phyloP scores from a whole-genome alignment of 2,888 invertebrate species.

The Oligia latruncula region DNA sequence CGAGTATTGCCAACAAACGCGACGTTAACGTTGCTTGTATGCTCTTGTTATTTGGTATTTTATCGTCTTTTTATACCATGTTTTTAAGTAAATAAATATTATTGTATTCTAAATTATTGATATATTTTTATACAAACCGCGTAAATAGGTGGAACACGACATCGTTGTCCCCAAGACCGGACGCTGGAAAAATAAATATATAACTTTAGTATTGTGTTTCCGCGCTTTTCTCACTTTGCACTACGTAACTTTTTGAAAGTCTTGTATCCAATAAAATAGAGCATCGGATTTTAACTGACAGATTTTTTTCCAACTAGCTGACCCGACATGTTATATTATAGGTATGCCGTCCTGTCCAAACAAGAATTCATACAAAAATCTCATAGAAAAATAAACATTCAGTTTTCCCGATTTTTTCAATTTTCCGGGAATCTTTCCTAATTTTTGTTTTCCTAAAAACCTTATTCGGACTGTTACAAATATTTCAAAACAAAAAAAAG shows the following conservation, averaged over 20 bases:
- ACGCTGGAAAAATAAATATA: slow-evolving; percentile 74
- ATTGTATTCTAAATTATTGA: not conserved
- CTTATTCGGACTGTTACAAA: not conserved
- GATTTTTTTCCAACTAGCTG: not conserved
- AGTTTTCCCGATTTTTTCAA: not conserved
- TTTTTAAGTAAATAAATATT: too few species aligned
- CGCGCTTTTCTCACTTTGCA: not conserved
- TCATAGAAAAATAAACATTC: not conserved
- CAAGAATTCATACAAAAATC: not conserved
- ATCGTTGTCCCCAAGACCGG: slow-evolving; percentile 73
- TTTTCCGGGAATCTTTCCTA: not conserved
- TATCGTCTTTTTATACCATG: too few species aligned
- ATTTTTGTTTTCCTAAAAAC: not conserved
- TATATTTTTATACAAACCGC: slow-evolving; percentile 72
- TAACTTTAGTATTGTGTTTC: not conserved
- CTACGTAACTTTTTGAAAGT: not conserved
- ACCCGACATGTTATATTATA: not conserved
- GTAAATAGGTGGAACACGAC: slow-evolving; percentile 82
- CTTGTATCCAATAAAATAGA: not conserved
- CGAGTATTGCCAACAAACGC: too few species aligned
- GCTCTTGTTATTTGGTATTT: too few species aligned
- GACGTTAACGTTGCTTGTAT: too few species aligned
- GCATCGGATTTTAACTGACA: not conserved
- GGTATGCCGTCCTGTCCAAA: not conserved
- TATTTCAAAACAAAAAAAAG: not conserved